Conservation (phyloP, 2,888 invertebrate genomes). For the Celastrina argiolus region DNA sequence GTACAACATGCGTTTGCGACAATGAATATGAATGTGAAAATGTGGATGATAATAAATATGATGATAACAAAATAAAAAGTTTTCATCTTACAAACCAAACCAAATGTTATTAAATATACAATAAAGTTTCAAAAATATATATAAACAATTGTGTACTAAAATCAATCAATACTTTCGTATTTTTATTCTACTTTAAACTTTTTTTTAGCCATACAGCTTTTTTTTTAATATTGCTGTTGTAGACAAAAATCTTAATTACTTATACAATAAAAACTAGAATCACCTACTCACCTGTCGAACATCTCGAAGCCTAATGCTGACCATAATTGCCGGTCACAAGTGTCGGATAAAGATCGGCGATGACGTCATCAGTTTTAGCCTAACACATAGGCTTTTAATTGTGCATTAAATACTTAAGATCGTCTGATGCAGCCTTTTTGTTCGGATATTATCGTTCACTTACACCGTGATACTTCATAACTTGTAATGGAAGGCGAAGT, state of each 20-base stretch:
- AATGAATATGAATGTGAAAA: too few relatives aligned
- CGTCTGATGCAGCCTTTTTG: constrained; percentile 6
- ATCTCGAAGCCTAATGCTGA: background rate
- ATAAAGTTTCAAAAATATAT: background rate
- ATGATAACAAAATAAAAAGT: too few relatives aligned
- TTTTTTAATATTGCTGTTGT: background rate
- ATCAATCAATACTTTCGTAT: too few relatives aligned
- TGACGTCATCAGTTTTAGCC: constrained; percentile 4
- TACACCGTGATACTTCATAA: background rate
- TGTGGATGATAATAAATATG: too few relatives aligned
- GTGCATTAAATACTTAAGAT: constrained; percentile 21
- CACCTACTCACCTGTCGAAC: background rate
- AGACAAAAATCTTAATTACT: background rate
- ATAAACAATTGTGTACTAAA: background rate
- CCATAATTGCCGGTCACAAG: constrained; percentile 10
- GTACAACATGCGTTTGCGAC: too few relatives aligned
- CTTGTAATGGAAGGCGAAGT: background rate
- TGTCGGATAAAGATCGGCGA: constrained; percentile 14
- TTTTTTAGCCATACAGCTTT: background rate
- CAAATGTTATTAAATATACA: too few relatives aligned
- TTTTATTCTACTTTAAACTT: too few relatives aligned
- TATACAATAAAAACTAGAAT: background rate
- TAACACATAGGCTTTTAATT: constrained; percentile 11
- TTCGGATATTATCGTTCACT: background rate
- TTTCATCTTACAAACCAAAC: too few relatives aligned